Evolutionary conservation across 2,797 vertebrate species (phyloP), one percentile per base, ranked within the genome.

Genomic region (Clamator glandarius): DNA sequence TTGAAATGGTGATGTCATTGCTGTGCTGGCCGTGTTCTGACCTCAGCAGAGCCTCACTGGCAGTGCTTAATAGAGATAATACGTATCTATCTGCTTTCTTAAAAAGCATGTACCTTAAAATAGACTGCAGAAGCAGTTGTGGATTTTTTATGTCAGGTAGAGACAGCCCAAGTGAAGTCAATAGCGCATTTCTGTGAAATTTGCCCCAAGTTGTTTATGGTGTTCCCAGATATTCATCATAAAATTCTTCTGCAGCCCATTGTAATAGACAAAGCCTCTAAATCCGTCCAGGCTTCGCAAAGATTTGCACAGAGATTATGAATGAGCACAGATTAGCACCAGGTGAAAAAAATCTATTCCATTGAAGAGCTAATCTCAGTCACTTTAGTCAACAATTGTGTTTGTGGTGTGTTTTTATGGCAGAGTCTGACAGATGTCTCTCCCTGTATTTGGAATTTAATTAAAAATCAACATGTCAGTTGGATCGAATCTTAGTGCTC

Each of bases 241-340:
- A 15, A 88, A 92, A 90, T 92, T 91, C 91, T 91, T 94, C 74
- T 88, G 70, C 79, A 82, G 85, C 46, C 87, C 68, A 66, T 86
- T 92, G 84, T 93, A 68, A 67, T 70, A 62, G 57, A 91, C 79
- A 96, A 92, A 92, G 89, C 12, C 63, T 86, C 31, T 90, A 95
- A 97, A 94, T 92, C 91, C 80, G 85, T 79, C 26, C 70, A 67
- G 87, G 85, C 84, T 91, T 91, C 77, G 33, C 67, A 67, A 93
- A 96, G 94, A 92, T 92, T 82, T 96, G 92, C 76, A 77, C 83
- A 54, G 94, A 95, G 91, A 93, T 96, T 95, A 91, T 91, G 89
- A 94, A 95, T 84, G 87, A 92, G 82, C 64, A 93, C 89, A 94
- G 93, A 95, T 94, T 81, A 96, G 89, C 62, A 0, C 44, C 90